A percentile compares a stretch with the other conserved stretches of the same genome.
These are phyloP conservation scores for Petrolisthes manimaculis DNA, from an alignment of 2,888 invertebrate genomes.

Conservation along the genomic window DNA sequence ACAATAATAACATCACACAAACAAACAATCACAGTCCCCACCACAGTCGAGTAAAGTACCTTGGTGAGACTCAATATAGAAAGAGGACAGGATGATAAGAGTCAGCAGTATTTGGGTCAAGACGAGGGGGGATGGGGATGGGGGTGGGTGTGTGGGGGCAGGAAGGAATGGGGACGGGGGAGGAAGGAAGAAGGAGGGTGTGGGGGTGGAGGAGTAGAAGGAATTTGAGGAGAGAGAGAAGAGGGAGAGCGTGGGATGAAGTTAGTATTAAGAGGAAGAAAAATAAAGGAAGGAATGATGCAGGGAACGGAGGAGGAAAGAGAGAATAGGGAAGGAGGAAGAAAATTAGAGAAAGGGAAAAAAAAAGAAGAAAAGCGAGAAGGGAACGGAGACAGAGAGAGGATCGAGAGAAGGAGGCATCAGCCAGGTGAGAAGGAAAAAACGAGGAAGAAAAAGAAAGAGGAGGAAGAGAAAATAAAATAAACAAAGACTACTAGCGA, in stretches of 20 bases:
- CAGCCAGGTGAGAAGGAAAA: background rate
- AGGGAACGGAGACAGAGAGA: background rate
- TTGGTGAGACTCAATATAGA: background rate
- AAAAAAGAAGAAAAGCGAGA: constrained; percentile 11
- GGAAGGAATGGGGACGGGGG: background rate
- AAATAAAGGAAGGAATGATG: background rate
- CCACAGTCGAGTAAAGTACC: background rate
- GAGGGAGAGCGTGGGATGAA: background rate
- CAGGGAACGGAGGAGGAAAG: background rate
- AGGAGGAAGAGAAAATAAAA: background rate
- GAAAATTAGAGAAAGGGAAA: constrained; percentile 30
- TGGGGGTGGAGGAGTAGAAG: background rate
- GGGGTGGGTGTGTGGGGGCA: background rate
- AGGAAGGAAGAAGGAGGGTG: constrained; percentile 12
- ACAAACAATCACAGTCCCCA: background rate
- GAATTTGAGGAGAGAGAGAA: background rate
- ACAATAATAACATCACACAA: background rate
- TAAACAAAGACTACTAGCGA: too few relatives aligned
- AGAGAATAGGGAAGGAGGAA: constrained; percentile 20
- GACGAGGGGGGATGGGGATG: background rate
- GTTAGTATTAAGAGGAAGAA: background rate
- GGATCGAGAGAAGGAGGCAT: background rate
- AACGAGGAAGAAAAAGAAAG: constrained; percentile 27
- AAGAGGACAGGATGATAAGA: background rate
- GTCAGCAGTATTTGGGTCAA: background rate